Evolutionary conservation across 2,888 invertebrate species (phyloP).

Genomic region (Xestoiulus laeticollis): DNA sequence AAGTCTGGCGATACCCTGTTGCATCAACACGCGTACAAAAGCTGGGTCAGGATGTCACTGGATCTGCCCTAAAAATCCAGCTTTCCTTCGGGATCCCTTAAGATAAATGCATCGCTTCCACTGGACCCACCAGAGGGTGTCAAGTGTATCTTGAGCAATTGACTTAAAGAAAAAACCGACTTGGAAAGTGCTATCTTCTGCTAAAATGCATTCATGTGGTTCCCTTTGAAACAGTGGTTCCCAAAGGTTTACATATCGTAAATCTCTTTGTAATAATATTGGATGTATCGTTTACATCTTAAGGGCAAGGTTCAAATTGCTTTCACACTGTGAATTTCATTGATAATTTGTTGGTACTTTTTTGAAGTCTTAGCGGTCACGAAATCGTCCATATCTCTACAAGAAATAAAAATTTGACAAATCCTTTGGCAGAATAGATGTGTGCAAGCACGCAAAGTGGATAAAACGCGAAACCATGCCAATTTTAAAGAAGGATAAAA

Average conservation of each 20-base stretch:
- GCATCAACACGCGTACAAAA: neutral
- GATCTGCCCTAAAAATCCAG: neutral
- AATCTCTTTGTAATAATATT: neutral
- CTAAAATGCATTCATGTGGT: neutral
- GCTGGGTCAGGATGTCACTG: neutral
- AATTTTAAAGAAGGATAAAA: too few relatives aligned
- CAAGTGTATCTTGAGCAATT: neutral
- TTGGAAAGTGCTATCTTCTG: neutral
- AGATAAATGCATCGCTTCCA: neutral
- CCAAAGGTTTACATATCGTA: neutral
- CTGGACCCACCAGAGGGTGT: neutral
- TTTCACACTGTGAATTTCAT: too few relatives aligned
- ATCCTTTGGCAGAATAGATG: too few relatives aligned
- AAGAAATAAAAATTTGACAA: too few relatives aligned
- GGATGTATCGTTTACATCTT: too few relatives aligned
- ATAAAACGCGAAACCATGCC: too few relatives aligned
- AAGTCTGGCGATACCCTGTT: too few relatives aligned
- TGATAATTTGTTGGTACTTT: too few relatives aligned
- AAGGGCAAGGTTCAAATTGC: too few relatives aligned
- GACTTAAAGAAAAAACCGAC: neutral
- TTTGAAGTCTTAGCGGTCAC: too few relatives aligned
- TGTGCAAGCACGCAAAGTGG: too few relatives aligned
- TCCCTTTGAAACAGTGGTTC: neutral
- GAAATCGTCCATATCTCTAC: too few relatives aligned
- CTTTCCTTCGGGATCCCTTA: neutral